Evolutionary conservation across 1,140 invertebrate species (phyloP).

Genomic region (Nomia melanderi): DNA sequence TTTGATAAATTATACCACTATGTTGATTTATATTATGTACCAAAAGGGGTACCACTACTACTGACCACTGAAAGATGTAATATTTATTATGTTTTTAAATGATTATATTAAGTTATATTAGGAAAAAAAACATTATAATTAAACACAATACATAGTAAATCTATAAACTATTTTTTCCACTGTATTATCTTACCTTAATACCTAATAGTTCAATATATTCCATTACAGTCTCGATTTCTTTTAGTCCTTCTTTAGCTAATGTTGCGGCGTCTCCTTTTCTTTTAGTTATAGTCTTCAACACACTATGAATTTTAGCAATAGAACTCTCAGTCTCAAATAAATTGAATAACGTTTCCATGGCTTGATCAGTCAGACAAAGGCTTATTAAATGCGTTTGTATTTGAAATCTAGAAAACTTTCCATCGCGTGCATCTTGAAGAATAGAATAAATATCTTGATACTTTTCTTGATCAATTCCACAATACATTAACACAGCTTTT

Average conservation of each 20-base stretch:
- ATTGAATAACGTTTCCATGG: slow-evolving; percentile 85
- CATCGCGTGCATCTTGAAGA: slow-evolving; percentile 84
- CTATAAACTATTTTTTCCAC: too few relatives aligned
- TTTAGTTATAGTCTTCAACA: slow-evolving; percentile 83
- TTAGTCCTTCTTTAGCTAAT: slow-evolving; percentile 86
- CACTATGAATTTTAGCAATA: slow-evolving; percentile 84
- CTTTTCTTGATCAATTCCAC: slow-evolving; percentile 88
- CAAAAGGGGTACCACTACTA: slow-evolving; percentile 84
- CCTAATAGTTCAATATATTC: slow-evolving; percentile 86
- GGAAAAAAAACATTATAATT: not conserved
- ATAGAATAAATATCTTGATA: slow-evolving; percentile 85
- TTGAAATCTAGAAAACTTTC: slow-evolving; percentile 86
- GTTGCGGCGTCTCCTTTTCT: slow-evolving; percentile 85
- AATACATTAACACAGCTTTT: slow-evolving; percentile 89
- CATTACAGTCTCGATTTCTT: slow-evolving; percentile 88
- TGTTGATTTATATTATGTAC: slow-evolving; percentile 85
- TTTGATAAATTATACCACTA: slow-evolving; percentile 88
- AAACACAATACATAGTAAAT: too few relatives aligned
- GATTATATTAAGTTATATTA: not conserved
- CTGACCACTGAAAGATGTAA: slow-evolving; percentile 80
- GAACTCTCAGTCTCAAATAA: slow-evolving; percentile 88
- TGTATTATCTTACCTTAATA: slow-evolving; percentile 83
- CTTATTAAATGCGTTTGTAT: slow-evolving; percentile 87
- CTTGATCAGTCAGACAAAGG: slow-evolving; percentile 86
- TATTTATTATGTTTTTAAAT: not conserved